A percentile compares a stretch with the other conserved stretches of the same genome.
Conservation (phyloP, 2,113 vertebrate genomes). For the Dermatemys mawii region DNA sequence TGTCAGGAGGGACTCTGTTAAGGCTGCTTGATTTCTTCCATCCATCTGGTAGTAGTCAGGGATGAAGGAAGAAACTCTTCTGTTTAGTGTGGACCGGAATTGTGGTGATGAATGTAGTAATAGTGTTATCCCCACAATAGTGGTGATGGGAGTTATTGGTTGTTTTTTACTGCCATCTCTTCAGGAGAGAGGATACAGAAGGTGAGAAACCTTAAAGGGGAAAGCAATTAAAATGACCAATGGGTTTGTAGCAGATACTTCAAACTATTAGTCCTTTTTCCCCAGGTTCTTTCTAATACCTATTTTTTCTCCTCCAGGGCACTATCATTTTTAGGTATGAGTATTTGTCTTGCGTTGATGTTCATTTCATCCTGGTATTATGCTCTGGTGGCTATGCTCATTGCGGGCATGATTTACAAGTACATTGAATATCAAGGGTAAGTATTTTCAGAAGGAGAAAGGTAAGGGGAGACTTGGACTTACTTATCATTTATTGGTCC, state of each 20-base stretch:
- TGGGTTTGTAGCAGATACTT: background rate
- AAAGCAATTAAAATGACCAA: background rate
- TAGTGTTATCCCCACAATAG: background rate
- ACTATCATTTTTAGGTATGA: constrained; percentile 97
- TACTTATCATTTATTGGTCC: background rate
- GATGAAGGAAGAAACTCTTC: rapidly evolving
- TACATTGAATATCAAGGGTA: constrained; percentile 99
- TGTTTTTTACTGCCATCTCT: background rate
- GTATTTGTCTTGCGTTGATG: constrained; percentile 96
- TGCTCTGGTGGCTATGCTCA: constrained; percentile 95
- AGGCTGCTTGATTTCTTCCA: background rate
- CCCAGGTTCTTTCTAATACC: background rate
- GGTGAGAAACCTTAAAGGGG: background rate
- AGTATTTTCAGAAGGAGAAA: constrained; percentile 57
- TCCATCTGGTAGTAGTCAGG: background rate
- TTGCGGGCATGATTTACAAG: constrained; percentile 99
- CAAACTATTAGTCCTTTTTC: background rate
- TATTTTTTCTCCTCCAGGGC: constrained; percentile 80
- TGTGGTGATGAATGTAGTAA: background rate
- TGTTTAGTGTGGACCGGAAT: background rate
- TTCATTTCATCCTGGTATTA: constrained; percentile 99
- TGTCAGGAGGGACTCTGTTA: background rate
- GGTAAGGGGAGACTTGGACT: background rate
- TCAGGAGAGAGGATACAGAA: background rate
- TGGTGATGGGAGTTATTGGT: rapidly evolving